A percentile compares a stretch with the other conserved stretches of the same genome.
These are phyloP conservation scores for Rhinogobius similis DNA, from an alignment of 2,113 vertebrate species.

Conservation along the genomic window DNA sequence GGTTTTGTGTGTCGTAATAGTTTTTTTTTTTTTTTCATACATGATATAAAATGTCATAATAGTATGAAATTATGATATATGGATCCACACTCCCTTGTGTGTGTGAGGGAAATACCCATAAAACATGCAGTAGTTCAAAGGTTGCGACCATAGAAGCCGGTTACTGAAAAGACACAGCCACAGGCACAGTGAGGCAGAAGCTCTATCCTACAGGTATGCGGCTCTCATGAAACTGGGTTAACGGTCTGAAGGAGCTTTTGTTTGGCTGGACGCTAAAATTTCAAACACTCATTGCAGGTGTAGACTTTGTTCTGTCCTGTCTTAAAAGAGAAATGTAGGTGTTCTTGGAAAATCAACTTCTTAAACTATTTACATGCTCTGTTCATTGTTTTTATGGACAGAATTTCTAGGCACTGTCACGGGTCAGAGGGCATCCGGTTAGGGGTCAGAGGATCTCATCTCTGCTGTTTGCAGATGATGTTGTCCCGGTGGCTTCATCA, in stretches of 20 bases:
- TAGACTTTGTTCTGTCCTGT: too few species aligned
- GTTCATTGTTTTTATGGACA: not conserved
- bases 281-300: too few species aligned
- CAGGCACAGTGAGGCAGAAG: not conserved
- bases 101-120: too few species aligned
- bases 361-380: not conserved
- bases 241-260: not conserved
- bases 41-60: too few species aligned
- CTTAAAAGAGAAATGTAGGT: too few species aligned
- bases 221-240: not conserved
- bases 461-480: not conserved
- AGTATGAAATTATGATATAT: not conserved
- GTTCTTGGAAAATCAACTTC: too few species aligned
- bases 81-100: not conserved
- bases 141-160: not conserved
- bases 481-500: not conserved
- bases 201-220: not conserved
- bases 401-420: not conserved
- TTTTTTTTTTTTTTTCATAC: too few species aligned
- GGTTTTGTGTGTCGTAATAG: too few species aligned
- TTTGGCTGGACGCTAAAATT: not conserved
- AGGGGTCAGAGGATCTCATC: not conserved
- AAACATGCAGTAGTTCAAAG: constrained; percentile 17
- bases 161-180: not conserved
- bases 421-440: not conserved